phyloP scores from a whole-genome alignment of 2,888 invertebrate species.

The Andrena praecox region DNA sequence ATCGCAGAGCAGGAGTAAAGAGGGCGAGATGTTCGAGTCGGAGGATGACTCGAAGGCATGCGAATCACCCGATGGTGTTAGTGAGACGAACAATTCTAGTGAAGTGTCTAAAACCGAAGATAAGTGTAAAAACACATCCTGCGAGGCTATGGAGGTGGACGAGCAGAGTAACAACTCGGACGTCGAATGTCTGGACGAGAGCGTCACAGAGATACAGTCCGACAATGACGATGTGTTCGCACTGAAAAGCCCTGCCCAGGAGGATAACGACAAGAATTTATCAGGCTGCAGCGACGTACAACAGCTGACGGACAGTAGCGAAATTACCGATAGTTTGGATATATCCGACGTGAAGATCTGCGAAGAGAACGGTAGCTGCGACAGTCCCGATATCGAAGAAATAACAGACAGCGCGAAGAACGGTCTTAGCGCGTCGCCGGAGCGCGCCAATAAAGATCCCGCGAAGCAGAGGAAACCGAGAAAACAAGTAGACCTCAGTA shows the following conservation, averaged over 20 bases:
- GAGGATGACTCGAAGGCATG: conserved; percentile 67
- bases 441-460: conserved; percentile 68
- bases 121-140: conserved; percentile 70
- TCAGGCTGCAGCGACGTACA: conserved; percentile 69
- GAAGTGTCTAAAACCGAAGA: conserved; percentile 80
- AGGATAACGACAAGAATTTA: conserved; percentile 84
- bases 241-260: conserved; percentile 61
- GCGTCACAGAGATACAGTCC: conserved; percentile 72
- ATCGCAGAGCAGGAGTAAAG: conserved; percentile 63
- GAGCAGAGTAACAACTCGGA: conserved; percentile 81
- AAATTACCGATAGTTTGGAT: conserved; percentile 73
- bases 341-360: conserved; percentile 78
- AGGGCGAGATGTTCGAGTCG: conserved; percentile 57
- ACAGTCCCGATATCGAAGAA: conserved; percentile 83
- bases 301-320: conserved; percentile 74
- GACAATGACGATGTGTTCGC: conserved; percentile 82
- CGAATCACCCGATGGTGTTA: conserved; percentile 81
- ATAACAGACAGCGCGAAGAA: conserved; percentile 80
- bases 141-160: conserved; percentile 81
- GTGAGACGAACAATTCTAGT: conserved; percentile 86
- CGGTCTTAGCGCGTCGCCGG: conserved; percentile 74
- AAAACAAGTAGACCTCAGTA: conserved; percentile 80
- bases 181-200: conserved; percentile 82
- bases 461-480: conserved; percentile 79
- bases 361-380: conserved; percentile 83